A percentile compares a stretch with the other conserved stretches of the same genome.
phyloP scores from a whole-genome alignment of 2,113 vertebrate species.

The Smithornis capensis region DNA sequence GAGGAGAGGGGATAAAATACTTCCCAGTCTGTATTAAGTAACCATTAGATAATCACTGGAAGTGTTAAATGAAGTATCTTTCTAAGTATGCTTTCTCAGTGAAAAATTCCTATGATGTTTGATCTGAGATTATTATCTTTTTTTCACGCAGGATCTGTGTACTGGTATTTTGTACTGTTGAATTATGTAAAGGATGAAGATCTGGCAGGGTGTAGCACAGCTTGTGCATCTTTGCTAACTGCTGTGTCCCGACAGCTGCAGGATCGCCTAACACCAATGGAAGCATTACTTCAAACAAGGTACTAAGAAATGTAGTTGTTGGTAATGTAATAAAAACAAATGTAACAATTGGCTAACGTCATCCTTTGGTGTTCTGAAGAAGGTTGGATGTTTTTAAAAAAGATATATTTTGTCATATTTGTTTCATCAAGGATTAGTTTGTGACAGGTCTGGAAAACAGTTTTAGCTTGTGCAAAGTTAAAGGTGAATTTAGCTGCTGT shows the following conservation, averaged over 20 bases:
- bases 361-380: background rate
- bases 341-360: background rate
- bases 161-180: slow-evolving; percentile 97
- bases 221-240: slow-evolving; percentile 91
- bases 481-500: background rate
- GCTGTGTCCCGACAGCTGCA: slow-evolving; percentile 92
- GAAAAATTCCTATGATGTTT: background rate
- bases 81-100: background rate
- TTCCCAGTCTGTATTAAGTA: background rate
- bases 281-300: slow-evolving; percentile 96
- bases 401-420: background rate
- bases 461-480: background rate
- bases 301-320: slow-evolving; percentile 31
- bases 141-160: slow-evolving; percentile 86
- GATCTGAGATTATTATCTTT: background rate
- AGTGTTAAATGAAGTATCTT: too few relatives aligned
- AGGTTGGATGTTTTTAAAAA: background rate
- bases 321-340: background rate
- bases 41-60: too few relatives aligned
- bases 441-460: background rate
- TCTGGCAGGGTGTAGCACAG: slow-evolving; percentile 91
- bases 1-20: background rate
- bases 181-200: slow-evolving; percentile 99
- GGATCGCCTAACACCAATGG: slow-evolving; percentile 93
- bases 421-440: background rate